Evolutionary conservation across 2,797 vertebrate species (phyloP), one percentile per base, ranked within the genome.

Genomic region (Synanceia verrucosa): DNA sequence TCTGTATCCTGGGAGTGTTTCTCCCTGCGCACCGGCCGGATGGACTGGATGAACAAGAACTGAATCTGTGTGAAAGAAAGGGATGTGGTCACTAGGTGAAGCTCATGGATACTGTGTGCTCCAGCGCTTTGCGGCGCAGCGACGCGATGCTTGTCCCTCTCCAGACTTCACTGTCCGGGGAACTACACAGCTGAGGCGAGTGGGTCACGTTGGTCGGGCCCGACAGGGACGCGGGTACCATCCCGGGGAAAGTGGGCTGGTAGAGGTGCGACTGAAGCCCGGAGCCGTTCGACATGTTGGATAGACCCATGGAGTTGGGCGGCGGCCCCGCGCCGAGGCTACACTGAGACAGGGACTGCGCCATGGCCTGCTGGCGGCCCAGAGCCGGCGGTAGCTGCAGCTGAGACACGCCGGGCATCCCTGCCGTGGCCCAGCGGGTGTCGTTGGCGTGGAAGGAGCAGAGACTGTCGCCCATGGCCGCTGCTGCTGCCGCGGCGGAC

Each of bases 101-200:
- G 85, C 96, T 98, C 96, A 99, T 99, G 90, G 97, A 98, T 55
- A 98, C 97, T 94, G 97, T 98, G 96, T 98, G 97, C 97, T 99
- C 97, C 82, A 98, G 95, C 89, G 97, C 97, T 94, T 98, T 98
- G 89, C 97, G 96, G 89, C 97, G 96, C 84, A 99, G 95, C 76
- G 97, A 98, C 70, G 97, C 97, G 93, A 99, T 98, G 96, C 97
- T 99, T 81, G 96, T 97, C 90, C 97, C 97, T 93, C 97, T 95
- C 97, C 97, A 99, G 92, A 98, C 94, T 91, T 99, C 97, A 94
- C 95, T 98, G 94, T 99, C 97, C 94, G 97, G 97, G 81, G 97
- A 98, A 82, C 94, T 96, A 92, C 97, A 98, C 89, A 98, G 96
- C 93, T 98, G 97, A 33, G 96, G 97, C 66, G 96, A 98, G 72